Conservation (phyloP, 2,888 invertebrate species). For the Crocallis elinguaria region DNA sequence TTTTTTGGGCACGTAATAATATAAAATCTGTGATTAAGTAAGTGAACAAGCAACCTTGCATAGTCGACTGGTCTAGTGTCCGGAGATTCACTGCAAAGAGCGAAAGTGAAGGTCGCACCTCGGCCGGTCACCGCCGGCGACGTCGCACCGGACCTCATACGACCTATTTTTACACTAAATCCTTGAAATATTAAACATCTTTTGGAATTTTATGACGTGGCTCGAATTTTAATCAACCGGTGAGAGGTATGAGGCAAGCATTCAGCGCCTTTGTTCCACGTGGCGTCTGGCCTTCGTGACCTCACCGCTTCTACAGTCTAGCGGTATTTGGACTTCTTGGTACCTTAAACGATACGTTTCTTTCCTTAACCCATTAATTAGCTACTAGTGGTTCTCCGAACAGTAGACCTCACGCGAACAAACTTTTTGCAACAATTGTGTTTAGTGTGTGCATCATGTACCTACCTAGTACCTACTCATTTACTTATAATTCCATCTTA, state of each 20-base stretch:
- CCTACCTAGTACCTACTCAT: too few relatives aligned
- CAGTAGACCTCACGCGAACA: too few relatives aligned
- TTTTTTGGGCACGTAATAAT: neutral
- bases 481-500: too few relatives aligned
- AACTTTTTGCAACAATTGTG: too few relatives aligned
- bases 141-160: conserved; percentile 28
- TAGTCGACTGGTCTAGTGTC: conserved; percentile 13
- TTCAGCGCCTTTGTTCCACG: conserved; percentile 25
- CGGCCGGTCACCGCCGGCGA: conserved; percentile 37
- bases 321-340: too few relatives aligned
- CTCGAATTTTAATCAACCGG: conserved; percentile 31
- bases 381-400: too few relatives aligned
- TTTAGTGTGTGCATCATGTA: too few relatives aligned
- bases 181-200: conserved; percentile 39
- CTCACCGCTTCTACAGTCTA: too few relatives aligned
- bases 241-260: conserved; percentile 29
- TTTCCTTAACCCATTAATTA: too few relatives aligned
- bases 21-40: neutral
- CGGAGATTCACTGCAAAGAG: conserved; percentile 60
- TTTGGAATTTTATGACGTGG: conserved; percentile 33
- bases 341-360: too few relatives aligned
- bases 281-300: conserved; percentile 20
- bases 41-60: neutral
- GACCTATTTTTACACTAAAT: conserved; percentile 36
- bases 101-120: conserved; percentile 67